Conservation (phyloP, 2,797 vertebrate genomes). For the Sebastes oblongus region DNA sequence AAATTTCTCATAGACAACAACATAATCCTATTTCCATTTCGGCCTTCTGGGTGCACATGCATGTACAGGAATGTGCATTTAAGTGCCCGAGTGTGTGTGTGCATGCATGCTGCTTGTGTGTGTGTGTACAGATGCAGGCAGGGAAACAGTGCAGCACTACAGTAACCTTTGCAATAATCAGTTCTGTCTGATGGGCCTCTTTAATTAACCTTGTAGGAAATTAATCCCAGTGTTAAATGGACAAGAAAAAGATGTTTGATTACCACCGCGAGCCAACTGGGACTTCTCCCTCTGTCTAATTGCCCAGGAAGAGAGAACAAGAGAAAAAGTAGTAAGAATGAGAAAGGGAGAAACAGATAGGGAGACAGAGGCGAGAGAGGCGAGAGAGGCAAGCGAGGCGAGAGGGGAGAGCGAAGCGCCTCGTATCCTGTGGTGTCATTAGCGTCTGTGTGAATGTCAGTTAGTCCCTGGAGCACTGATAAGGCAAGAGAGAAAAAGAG, state of each 20-base stretch:
- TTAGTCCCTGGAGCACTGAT: slow-evolving; percentile 72
- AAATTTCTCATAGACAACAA: not conserved
- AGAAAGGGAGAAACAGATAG: slow-evolving; percentile 68
- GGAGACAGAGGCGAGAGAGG: slow-evolving; percentile 42
- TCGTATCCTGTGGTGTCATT: slow-evolving; percentile 70
- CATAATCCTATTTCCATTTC: not conserved
- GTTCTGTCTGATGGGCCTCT: slow-evolving; percentile 83
- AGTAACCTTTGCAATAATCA: slow-evolving; percentile 86
- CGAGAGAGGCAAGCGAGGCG: slow-evolving; percentile 4
- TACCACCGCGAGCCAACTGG: slow-evolving; percentile 80
- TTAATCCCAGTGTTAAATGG: slow-evolving; percentile 86
- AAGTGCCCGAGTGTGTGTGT: not conserved
- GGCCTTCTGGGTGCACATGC: not conserved
- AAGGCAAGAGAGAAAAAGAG: slow-evolving; percentile 40
- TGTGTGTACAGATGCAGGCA: slow-evolving; percentile 9
- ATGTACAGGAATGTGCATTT: slow-evolving; percentile 8
- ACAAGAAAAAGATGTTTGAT: slow-evolving; percentile 87
- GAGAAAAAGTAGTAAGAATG: slow-evolving; percentile 67
- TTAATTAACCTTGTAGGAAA: slow-evolving; percentile 88
- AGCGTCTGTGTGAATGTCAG: slow-evolving; percentile 75
- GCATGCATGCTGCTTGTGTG: not conserved
- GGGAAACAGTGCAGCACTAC: slow-evolving; percentile 63
- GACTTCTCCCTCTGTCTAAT: slow-evolving; percentile 81
- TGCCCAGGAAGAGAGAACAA: slow-evolving; percentile 77
- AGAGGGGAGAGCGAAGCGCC: slow-evolving; percentile 46